These are phyloP conservation scores for Planococcus citri DNA, from an alignment of 1,140 invertebrate species.

Conservation along the genomic window DNA sequence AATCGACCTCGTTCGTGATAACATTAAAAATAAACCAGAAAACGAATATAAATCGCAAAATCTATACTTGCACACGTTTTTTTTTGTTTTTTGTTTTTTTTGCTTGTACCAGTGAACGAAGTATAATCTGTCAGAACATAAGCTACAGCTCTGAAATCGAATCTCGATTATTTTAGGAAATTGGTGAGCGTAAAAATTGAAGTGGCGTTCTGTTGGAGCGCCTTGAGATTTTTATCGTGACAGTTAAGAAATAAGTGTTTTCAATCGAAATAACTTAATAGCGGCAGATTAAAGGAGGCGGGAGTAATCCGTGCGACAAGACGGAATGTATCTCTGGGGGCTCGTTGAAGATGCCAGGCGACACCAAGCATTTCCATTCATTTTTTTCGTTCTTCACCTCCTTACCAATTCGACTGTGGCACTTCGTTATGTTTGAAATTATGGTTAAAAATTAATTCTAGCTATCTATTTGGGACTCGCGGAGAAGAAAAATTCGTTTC, in stretches of 20 bases:
- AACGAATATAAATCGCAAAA: no score
- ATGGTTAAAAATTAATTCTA: not conserved
- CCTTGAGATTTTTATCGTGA: slow-evolving; percentile 17
- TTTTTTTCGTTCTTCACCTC: not conserved
- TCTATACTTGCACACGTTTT: no score
- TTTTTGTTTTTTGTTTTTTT: no score
- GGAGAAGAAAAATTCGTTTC: no score
- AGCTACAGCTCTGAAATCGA: not conserved
- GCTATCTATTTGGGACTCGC: no score
- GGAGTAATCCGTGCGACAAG: slow-evolving; percentile 15
- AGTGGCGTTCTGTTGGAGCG: not conserved
- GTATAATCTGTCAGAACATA: no score
- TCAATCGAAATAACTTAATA: slow-evolving; percentile 20
- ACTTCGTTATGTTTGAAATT: not conserved
- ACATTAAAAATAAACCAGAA: no score
- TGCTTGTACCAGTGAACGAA: no score
- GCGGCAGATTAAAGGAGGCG: slow-evolving; percentile 15
- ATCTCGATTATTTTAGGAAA: not conserved
- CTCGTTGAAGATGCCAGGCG: slow-evolving; percentile 11
- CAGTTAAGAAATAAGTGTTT: slow-evolving; percentile 16
- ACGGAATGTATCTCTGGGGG: slow-evolving; percentile 13
- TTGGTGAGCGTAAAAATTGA: slow-evolving; percentile 11
- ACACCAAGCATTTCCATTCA: not conserved
- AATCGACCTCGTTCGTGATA: no score
- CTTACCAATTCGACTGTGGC: not conserved